These are phyloP conservation scores for Eupithecia centaureata DNA, from an alignment of 2,888 invertebrate genomes.

Conservation along the genomic window DNA sequence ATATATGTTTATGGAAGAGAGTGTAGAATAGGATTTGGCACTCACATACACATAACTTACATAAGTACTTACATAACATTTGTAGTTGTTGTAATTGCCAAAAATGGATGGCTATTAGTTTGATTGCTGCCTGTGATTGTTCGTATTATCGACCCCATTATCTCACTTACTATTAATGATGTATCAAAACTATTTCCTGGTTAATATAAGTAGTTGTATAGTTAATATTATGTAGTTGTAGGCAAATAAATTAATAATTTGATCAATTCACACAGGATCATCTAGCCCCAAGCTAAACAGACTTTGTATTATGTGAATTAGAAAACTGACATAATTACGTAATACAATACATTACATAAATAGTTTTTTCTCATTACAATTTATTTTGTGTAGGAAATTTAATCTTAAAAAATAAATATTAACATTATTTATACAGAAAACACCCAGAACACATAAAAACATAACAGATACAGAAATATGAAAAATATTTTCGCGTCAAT, in stretches of 20 bases:
- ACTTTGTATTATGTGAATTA: too few relatives aligned
- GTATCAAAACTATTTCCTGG: constrained; percentile 65
- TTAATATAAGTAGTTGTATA: constrained; percentile 35
- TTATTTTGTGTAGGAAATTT: too few relatives aligned
- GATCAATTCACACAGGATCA: too few relatives aligned
- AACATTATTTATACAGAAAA: too few relatives aligned
- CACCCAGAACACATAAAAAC: too few relatives aligned
- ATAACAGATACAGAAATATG: too few relatives aligned
- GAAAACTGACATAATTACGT: too few relatives aligned
- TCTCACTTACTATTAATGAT: constrained; percentile 69
- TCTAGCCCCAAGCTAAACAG: too few relatives aligned
- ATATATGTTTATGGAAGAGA: neutral
- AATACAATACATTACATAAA: too few relatives aligned
- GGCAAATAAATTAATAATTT: neutral
- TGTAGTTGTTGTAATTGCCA: neutral
- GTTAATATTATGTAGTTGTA: neutral
- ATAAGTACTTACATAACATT: neutral
- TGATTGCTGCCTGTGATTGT: constrained; percentile 14
- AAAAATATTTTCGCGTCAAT: neutral
- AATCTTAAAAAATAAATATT: too few relatives aligned
- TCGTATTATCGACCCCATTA: constrained; percentile 52
- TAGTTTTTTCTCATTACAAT: too few relatives aligned
- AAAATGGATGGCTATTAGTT: constrained; percentile 21
- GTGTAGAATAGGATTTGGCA: neutral
- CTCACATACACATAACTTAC: neutral